Evolutionary conservation across 2,797 vertebrate genomes (phyloP).

Genomic region (Etheostoma nigrum): DNA sequence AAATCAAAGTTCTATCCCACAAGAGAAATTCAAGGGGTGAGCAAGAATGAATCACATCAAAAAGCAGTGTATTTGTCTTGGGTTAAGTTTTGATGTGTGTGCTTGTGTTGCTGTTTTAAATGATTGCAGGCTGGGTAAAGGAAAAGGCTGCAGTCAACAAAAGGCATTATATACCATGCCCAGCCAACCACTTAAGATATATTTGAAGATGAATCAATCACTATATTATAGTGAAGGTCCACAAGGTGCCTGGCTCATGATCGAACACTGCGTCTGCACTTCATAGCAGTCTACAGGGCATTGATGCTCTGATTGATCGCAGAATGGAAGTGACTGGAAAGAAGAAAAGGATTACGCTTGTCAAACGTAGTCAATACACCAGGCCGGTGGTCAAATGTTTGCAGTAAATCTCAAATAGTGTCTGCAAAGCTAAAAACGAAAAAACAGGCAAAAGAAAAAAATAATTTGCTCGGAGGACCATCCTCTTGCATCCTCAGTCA

Average conservation of each 20-base stretch:
- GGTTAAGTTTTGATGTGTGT: conserved; percentile 78
- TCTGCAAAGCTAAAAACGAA: conserved; percentile 87
- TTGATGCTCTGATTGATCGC: conserved; percentile 94
- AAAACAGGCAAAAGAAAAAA: conserved; percentile 71
- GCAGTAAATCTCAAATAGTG: conserved; percentile 90
- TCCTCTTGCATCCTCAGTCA: conserved; percentile 71
- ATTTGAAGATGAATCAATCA: conserved; percentile 93
- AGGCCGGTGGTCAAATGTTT: conserved; percentile 87
- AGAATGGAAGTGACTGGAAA: conserved; percentile 91
- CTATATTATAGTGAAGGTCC: conserved; percentile 92
- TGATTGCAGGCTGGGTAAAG: conserved; percentile 73
- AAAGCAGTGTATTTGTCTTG: conserved; percentile 71
- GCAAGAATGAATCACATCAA: conserved; percentile 74
- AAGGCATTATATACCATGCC: conserved; percentile 80
- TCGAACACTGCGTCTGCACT: conserved; percentile 91
- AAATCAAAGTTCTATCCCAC: conserved; percentile 68
- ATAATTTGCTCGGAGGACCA: conserved; percentile 76
- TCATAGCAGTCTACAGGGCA: conserved; percentile 89
- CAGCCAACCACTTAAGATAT: conserved; percentile 89
- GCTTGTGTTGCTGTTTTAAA: conserved; percentile 79
- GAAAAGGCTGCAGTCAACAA: conserved; percentile 83
- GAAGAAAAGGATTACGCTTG: conserved; percentile 92
- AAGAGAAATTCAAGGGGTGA: conserved; percentile 65
- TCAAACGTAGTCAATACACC: conserved; percentile 90
- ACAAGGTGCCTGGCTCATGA: conserved; percentile 86